Evolutionary conservation across 53 echinoderm and acorn worm genomes (phyloP).

Genomic region (Echinometra lucunter): DNA sequence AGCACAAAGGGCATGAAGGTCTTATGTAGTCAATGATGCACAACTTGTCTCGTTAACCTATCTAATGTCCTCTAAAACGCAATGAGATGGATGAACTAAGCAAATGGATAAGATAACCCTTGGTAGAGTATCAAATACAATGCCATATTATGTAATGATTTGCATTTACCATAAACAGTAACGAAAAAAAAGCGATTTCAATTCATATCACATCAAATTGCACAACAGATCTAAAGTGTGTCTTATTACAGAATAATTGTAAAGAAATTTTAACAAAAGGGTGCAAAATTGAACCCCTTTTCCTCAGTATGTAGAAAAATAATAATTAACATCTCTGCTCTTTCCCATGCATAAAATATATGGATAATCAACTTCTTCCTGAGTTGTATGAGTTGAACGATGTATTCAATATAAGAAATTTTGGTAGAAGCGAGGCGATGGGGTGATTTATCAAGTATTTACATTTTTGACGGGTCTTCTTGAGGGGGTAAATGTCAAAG

Average conservation of each 20-base stretch:
- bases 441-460: slow-evolving; percentile 49
- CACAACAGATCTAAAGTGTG: too few species aligned
- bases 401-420: neutral
- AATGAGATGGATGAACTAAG: too few species aligned
- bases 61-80: neutral
- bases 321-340: neutral
- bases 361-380: neutral
- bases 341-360: neutral
- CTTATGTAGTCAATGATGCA: neutral
- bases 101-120: too few species aligned
- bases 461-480: neutral
- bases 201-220: too few species aligned
- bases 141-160: too few species aligned
- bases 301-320: too few species aligned
- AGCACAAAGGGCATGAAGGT: neutral
- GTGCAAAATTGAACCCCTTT: too few species aligned
- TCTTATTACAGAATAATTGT: too few species aligned
- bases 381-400: slow-evolving; percentile 1
- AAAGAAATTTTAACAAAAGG: too few species aligned
- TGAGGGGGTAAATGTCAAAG: neutral
- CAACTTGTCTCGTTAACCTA: neutral
- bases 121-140: too few species aligned
- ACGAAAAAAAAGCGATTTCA: too few species aligned
- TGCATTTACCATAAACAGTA: too few species aligned
- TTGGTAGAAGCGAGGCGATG: neutral